Conservation (phyloP, 1,140 invertebrate genomes). For the Adelges cooleyi region DNA sequence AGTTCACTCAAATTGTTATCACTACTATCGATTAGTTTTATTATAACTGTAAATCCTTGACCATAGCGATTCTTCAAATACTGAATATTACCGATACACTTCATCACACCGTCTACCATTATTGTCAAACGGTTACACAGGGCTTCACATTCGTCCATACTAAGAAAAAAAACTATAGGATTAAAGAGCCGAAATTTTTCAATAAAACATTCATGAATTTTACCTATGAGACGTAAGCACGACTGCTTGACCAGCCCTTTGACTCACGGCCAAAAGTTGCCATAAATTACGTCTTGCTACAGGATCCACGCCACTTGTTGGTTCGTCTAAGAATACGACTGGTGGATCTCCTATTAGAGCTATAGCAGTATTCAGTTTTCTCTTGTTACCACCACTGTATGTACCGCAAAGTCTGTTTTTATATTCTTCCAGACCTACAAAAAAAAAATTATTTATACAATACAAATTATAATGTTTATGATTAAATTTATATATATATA, state of each 20-base stretch:
- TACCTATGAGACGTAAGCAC: constrained; percentile 33
- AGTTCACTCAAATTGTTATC: neutral
- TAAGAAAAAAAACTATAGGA: neutral
- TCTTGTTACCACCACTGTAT: constrained; percentile 80
- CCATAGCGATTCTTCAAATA: constrained; percentile 40
- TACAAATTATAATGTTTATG: too few relatives aligned
- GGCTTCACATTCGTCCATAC: constrained; percentile 55
- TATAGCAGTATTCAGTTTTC: constrained; percentile 87
- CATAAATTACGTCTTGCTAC: constrained; percentile 62
- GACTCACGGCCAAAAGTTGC: constrained; percentile 52
- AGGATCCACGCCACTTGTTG: constrained; percentile 68
- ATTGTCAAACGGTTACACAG: constrained; percentile 73
- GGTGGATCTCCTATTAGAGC: constrained; percentile 82
- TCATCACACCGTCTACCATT: constrained; percentile 69
- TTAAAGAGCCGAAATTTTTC: neutral
- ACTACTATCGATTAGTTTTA: constrained; percentile 34
- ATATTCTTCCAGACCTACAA: constrained; percentile 41
- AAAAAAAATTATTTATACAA: too few relatives aligned
- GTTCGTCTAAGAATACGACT: constrained; percentile 78
- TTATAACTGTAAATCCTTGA: constrained; percentile 41
- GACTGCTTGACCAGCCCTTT: constrained; percentile 38
- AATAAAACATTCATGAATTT: neutral
- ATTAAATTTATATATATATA: too few relatives aligned
- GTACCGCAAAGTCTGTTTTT: constrained; percentile 30
- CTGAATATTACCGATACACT: constrained; percentile 41